Conservation (phyloP, 2,113 vertebrate genomes). For the Alligator mississippiensis region DNA sequence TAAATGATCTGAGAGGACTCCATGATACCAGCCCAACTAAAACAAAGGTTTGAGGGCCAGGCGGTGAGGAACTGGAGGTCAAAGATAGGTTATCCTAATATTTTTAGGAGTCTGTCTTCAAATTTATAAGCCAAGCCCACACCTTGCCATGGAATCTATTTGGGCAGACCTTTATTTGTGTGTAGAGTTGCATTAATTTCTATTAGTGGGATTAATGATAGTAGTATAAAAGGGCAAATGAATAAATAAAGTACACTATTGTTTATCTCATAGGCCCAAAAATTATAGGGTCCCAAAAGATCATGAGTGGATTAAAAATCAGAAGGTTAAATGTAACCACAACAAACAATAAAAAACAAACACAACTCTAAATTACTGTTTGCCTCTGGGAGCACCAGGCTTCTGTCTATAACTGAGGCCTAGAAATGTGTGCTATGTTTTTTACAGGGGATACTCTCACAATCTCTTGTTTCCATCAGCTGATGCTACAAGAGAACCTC, state of each 20-base stretch:
- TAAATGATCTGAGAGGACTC: not conserved
- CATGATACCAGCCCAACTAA: not conserved
- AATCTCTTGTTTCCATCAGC: not conserved
- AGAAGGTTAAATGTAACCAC: not conserved
- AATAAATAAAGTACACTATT: not conserved
- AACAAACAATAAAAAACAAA: too few relatives aligned
- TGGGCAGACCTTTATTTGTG: not conserved
- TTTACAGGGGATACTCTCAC: not conserved
- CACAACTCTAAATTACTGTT: not conserved
- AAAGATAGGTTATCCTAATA: not conserved
- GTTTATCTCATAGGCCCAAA: not conserved
- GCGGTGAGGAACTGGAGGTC: not conserved
- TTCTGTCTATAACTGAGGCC: not conserved
- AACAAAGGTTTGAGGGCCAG: not conserved
- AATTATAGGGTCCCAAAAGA: not conserved
- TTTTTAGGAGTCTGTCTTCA: not conserved
- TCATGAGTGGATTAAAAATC: not conserved
- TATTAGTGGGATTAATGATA: not conserved
- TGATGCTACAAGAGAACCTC: not conserved
- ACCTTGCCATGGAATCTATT: not conserved
- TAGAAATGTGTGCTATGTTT: not conserved
- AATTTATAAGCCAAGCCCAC: accelerated
- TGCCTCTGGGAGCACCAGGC: not conserved
- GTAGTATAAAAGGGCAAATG: not conserved
- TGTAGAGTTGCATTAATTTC: not conserved